Percentiles rank a stretch among this genome's conserved stretches.
phyloP scores from a whole-genome alignment of 1,140 invertebrate genomes.

The Sinella curviseta region DNA sequence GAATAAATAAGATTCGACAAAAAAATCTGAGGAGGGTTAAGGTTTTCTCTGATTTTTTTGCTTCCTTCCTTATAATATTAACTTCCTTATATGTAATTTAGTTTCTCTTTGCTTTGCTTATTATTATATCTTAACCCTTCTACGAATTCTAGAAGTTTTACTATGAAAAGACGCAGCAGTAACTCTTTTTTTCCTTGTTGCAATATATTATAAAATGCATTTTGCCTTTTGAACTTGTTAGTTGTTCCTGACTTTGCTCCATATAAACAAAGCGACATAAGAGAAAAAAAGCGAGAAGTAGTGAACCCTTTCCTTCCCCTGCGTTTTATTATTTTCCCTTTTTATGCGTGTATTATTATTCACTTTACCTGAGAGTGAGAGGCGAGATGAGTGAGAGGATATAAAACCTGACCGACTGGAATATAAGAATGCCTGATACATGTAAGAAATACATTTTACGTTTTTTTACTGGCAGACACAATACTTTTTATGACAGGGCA shows the following conservation, averaged over 20 bases:
- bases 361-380: neutral
- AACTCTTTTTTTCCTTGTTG: too few species aligned
- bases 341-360: neutral
- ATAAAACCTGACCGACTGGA: neutral
- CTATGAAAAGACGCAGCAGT: too few species aligned
- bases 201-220: neutral
- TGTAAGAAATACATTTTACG: neutral
- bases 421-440: constrained; percentile 1
- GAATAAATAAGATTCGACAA: neutral
- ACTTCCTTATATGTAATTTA: neutral
- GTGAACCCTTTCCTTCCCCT: neutral
- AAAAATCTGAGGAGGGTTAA: neutral
- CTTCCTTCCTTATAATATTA: neutral
- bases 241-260: too few species aligned
- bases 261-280: neutral
- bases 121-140: too few species aligned
- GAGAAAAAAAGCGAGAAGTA: neutral
- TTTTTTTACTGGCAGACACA: too few species aligned
- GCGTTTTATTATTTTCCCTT: neutral
- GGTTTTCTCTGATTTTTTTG: neutral
- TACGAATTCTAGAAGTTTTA: too few species aligned
- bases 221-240: neutral
- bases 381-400: neutral
- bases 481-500: neutral
- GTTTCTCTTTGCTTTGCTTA: neutral